These are phyloP conservation scores for Rhabdomys pumilio DNA, from an alignment of 2,797 vertebrate genomes.

Conservation along the genomic window DNA sequence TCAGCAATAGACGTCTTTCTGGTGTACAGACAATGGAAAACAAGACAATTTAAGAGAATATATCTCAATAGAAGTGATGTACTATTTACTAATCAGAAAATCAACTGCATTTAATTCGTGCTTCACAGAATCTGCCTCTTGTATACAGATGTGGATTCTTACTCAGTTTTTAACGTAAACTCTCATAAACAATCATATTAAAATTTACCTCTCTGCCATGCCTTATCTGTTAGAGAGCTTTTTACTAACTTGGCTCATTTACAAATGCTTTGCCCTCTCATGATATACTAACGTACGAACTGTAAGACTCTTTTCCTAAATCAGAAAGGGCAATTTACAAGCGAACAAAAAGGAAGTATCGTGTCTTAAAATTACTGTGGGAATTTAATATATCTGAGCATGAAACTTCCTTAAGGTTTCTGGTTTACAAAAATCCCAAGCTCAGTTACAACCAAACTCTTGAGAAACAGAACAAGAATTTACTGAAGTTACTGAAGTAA, in stretches of 20 bases:
- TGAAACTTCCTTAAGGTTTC: conserved; percentile 26
- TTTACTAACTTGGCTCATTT: background rate
- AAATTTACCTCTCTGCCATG: background rate
- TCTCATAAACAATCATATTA: background rate
- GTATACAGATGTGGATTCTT: background rate
- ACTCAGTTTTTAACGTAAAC: conserved; percentile 16
- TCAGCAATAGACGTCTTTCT: background rate
- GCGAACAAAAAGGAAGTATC: background rate
- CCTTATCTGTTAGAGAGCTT: background rate
- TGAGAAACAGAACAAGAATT: conserved; percentile 47
- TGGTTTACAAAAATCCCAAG: conserved; percentile 10
- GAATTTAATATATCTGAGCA: conserved; percentile 27
- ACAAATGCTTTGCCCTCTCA: background rate
- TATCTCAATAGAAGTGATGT: background rate
- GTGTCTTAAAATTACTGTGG: background rate
- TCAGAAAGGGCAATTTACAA: background rate
- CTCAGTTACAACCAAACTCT: background rate
- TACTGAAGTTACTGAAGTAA: background rate
- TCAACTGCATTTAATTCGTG: background rate
- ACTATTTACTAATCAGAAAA: background rate
- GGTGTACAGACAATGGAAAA: background rate
- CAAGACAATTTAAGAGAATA: background rate
- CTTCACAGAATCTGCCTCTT: background rate
- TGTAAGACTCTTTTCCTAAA: background rate
- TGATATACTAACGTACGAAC: background rate